Percentiles rank a stretch among this genome's conserved stretches.
Conservation (phyloP, 2,797 vertebrate species). For the Distichodus sexfasciatus region DNA sequence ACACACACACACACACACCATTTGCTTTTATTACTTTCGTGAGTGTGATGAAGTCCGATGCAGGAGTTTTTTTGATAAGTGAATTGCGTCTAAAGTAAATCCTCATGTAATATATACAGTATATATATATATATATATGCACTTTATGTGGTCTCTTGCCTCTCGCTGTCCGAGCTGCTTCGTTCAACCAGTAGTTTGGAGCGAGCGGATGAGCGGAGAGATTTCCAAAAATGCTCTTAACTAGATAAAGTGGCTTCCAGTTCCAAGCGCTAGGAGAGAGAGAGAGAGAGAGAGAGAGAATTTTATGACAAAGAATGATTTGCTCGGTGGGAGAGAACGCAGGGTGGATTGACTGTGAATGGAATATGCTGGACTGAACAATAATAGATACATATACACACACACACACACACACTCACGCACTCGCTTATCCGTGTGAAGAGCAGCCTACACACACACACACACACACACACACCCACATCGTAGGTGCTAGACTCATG, state of each 20-base stretch:
- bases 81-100: not conserved
- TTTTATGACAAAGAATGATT: constrained; percentile 25
- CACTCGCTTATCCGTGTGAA: not conserved
- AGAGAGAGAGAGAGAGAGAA: not conserved
- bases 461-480: not conserved
- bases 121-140: not conserved
- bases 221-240: not conserved
- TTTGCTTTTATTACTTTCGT: constrained; percentile 5
- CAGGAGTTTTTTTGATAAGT: not conserved
- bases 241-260: constrained; percentile 14
- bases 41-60: constrained; percentile 15
- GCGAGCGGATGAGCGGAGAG: not conserved
- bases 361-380: constrained; percentile 20
- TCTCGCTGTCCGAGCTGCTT: not conserved
- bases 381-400: not conserved
- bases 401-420: not conserved
- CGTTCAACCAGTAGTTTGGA: not conserved
- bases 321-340: constrained; percentile 12
- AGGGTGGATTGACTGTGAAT: constrained; percentile 18
- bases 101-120: not conserved
- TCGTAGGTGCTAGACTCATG: constrained; percentile 31
- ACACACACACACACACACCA: not conserved
- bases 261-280: not conserved
- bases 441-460: not conserved
- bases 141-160: not conserved